Evolutionary conservation across 2,113 vertebrate species (phyloP).

Genomic region (Urocynchramus pylzowi): DNA sequence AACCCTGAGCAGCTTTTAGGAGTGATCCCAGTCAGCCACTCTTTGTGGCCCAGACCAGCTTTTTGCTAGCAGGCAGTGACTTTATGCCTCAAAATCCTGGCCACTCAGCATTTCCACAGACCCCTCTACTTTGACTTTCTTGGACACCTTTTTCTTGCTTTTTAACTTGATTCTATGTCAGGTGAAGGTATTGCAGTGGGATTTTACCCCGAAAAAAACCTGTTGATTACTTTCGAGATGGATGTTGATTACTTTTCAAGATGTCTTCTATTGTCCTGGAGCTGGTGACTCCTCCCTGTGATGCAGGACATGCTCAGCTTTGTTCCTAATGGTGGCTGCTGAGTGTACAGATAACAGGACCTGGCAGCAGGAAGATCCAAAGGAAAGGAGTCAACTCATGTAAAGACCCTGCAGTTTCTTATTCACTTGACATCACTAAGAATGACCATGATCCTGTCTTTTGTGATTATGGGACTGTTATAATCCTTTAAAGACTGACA

Average conservation of each 20-base stretch:
- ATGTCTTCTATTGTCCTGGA: background rate
- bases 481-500: background rate
- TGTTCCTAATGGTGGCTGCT: background rate
- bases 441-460: background rate
- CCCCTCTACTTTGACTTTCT: background rate
- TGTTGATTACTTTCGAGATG: background rate
- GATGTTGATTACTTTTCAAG: background rate
- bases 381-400: background rate
- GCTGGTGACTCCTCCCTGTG: background rate
- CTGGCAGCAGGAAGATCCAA: background rate
- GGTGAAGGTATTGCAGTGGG: background rate
- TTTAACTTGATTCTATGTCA: background rate
- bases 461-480: background rate
- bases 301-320: fast-evolving
- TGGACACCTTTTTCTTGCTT: background rate
- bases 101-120: background rate
- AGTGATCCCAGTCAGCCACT: background rate
- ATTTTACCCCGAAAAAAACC: background rate
- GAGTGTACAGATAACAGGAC: background rate
- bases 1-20: background rate
- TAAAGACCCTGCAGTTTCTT: background rate
- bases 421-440: background rate
- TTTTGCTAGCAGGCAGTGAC: background rate
- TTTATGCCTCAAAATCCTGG: background rate
- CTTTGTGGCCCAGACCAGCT: background rate